phyloP scores from a whole-genome alignment of 2,797 vertebrate genomes.

The Pangasius djambal region DNA sequence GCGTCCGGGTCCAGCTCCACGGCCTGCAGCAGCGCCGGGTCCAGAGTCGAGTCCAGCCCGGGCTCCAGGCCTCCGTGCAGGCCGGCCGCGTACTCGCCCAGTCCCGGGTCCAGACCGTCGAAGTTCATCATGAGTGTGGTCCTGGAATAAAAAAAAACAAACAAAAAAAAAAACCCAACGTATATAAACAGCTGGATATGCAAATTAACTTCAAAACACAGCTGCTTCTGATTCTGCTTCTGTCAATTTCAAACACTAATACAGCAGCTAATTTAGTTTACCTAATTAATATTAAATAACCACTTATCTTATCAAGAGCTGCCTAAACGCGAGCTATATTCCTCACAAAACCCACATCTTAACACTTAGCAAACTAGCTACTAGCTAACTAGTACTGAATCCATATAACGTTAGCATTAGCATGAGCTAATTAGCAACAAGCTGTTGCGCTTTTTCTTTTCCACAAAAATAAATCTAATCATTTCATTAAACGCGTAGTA shows the following conservation, averaged over 20 bases:
- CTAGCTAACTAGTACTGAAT: neutral
- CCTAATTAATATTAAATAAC: neutral
- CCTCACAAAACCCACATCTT: neutral
- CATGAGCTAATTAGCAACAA: neutral
- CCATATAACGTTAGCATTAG: neutral
- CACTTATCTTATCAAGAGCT: neutral
- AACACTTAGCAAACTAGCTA: neutral
- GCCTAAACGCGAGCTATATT: neutral
- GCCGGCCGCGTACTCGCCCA: slow-evolving; percentile 83
- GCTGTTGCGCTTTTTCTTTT: neutral
- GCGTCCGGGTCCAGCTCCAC: slow-evolving; percentile 89
- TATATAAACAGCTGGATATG: neutral
- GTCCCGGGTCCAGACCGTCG: slow-evolving; percentile 85
- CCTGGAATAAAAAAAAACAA: neutral
- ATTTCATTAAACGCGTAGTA: too few relatives aligned
- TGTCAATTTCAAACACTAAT: neutral
- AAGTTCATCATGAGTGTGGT: slow-evolving; percentile 86
- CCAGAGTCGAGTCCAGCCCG: slow-evolving; percentile 84
- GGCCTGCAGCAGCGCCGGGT: slow-evolving; percentile 83
- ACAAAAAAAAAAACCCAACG: too few relatives aligned
- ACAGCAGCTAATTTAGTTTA: neutral
- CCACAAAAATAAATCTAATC: too few relatives aligned
- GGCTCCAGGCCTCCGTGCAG: slow-evolving; percentile 77
- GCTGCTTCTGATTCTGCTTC: neutral
- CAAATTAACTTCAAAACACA: neutral